phyloP scores from a whole-genome alignment of 2,113 vertebrate genomes.

The Leptodactylus fuscus region DNA sequence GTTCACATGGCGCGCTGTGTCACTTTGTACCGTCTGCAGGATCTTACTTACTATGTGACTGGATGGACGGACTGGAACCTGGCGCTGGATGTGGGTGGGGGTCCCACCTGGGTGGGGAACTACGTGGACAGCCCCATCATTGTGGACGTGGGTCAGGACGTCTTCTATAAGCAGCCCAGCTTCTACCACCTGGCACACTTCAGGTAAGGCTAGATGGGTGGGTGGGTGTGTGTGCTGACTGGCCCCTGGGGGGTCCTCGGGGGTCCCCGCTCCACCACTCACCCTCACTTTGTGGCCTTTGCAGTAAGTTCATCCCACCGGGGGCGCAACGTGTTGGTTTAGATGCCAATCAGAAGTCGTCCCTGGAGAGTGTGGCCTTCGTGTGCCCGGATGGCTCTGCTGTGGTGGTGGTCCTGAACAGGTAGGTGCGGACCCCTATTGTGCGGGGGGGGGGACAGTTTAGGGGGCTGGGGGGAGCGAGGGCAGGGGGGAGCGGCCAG shows the following conservation, averaged over 20 bases:
- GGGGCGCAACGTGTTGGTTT: conserved; percentile 89
- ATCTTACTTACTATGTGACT: conserved; percentile 86
- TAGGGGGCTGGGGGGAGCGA: too few relatives aligned
- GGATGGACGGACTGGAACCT: conserved; percentile 98
- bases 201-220: conserved; percentile 79
- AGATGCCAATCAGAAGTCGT: conserved; percentile 63
- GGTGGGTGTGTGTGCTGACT: background rate
- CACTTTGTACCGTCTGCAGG: conserved; percentile 30
- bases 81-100: conserved; percentile 83
- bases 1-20: too few relatives aligned
- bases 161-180: conserved; percentile 94
- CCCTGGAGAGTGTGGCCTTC: conserved; percentile 80
- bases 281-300: background rate
- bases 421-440: too few relatives aligned
- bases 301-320: conserved; percentile 90
- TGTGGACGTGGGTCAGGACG: conserved; percentile 76
- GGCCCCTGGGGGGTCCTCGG: too few relatives aligned
- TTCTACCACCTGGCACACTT: conserved; percentile 95
- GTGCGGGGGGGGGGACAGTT: too few relatives aligned
- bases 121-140: conserved; percentile 93
- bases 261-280: fast-evolving
- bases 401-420: conserved; percentile 83
- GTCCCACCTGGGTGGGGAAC: conserved; percentile 94
- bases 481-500: too few relatives aligned
- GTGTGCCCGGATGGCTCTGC: conserved; percentile 73